Percentiles rank a stretch among this genome's conserved stretches.
Evolutionary conservation across 2,113 vertebrate genomes (phyloP).

Genomic region (Microtus oregoni): DNA sequence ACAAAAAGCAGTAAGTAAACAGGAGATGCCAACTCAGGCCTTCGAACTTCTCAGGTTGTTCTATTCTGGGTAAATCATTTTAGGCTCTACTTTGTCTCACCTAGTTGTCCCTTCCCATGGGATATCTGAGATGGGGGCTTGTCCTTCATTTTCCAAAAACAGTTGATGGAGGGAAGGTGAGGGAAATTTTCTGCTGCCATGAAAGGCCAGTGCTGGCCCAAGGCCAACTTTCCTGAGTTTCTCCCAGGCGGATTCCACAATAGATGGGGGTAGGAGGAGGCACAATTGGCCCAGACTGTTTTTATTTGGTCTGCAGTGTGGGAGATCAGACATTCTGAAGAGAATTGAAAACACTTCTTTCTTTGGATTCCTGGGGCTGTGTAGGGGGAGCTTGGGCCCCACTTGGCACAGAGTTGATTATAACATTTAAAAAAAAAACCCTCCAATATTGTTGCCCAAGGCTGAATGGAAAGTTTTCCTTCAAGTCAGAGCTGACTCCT

Average conservation of each 20-base stretch:
- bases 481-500: constrained; percentile 75
- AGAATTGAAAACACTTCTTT: constrained; percentile 83
- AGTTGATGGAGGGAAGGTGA: constrained; percentile 31
- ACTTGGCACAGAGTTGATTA: constrained; percentile 82
- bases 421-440: constrained; percentile 77
- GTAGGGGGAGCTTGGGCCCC: constrained; percentile 62
- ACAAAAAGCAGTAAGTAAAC: constrained; percentile 1
- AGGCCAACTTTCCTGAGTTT: constrained; percentile 70
- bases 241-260: constrained; percentile 65
- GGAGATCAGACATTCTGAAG: constrained; percentile 82
- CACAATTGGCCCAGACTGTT: constrained; percentile 75
- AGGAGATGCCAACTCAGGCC: constrained; percentile 25
- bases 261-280: constrained; percentile 61
- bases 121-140: not conserved
- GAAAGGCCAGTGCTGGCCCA: constrained; percentile 60
- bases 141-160: constrained; percentile 36
- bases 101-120: not conserved
- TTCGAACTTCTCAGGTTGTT: not conserved
- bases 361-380: constrained; percentile 69
- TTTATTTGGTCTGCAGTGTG: constrained; percentile 86
- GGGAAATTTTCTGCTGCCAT: constrained; percentile 59
- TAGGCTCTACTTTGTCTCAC: not conserved
- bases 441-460: constrained; percentile 83
- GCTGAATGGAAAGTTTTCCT: constrained; percentile 82
- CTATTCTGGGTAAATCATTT: constrained; percentile 3